These are phyloP conservation scores for Anguilla anguilla DNA, from an alignment of 2,797 vertebrate genomes.

Conservation along the genomic window DNA sequence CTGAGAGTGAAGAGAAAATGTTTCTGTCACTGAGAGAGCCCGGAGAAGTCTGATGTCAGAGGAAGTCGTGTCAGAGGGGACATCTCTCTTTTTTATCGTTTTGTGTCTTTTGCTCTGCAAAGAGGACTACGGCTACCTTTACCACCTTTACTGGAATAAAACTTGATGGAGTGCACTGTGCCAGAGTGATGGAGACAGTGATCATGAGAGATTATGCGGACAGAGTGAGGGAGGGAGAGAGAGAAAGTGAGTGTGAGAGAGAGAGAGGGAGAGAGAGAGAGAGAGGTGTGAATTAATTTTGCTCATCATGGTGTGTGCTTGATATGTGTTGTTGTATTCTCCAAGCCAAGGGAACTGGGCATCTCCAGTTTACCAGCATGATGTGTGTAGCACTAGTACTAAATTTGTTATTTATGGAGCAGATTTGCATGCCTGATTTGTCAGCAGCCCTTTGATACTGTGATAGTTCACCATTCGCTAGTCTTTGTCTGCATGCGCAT, in stretches of 20 bases:
- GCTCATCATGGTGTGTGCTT: too few relatives aligned
- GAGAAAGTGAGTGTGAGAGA: conserved; percentile 26
- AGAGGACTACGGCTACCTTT: neutral
- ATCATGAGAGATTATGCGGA: neutral
- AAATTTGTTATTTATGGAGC: neutral
- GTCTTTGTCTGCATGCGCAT: neutral
- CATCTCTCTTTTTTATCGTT: neutral
- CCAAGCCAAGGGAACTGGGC: neutral
- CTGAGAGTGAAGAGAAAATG: conserved; percentile 20
- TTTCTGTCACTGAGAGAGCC: neutral
- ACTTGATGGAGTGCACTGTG: neutral
- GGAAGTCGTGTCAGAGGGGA: neutral
- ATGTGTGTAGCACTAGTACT: neutral
- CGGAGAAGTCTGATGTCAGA: neutral
- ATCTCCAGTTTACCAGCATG: neutral
- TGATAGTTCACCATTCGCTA: neutral
- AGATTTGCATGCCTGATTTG: neutral
- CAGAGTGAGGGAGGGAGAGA: conserved; percentile 45
- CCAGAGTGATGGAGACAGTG: conserved; percentile 7
- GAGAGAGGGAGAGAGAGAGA: neutral
- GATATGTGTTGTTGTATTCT: neutral
- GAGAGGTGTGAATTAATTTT: neutral
- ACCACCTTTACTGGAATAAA: neutral
- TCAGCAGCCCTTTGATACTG: neutral
- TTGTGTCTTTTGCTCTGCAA: neutral